Conservation (phyloP, 2,888 invertebrate species). For the Heterodera filipjevi region DNA sequence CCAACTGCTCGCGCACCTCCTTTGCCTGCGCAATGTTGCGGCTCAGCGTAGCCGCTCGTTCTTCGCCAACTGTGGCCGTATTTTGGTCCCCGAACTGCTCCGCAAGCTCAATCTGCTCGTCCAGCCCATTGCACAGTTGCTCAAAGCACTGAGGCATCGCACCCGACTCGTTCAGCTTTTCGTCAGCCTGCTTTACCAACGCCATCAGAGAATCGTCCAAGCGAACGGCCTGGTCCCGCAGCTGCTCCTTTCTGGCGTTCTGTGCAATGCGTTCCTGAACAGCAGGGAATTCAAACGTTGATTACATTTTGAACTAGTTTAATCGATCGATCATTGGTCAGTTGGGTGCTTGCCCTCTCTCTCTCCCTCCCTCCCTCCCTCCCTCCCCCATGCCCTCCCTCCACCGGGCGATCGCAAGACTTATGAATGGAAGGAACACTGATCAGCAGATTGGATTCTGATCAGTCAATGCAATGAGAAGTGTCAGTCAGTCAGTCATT, state of each 20-base stretch:
- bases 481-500: too few relatives aligned
- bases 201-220: slow-evolving; percentile 39
- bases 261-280: slow-evolving; percentile 7
- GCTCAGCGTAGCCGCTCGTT: too few relatives aligned
- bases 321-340: too few relatives aligned
- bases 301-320: background rate
- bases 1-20: slow-evolving; percentile 16
- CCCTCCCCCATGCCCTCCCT: background rate
- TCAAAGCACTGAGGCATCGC: slow-evolving; percentile 41
- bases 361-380: background rate
- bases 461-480: too few relatives aligned
- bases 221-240: slow-evolving; percentile 32
- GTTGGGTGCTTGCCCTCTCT: too few relatives aligned
- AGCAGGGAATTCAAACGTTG: too few relatives aligned
- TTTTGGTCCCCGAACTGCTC: slow-evolving; percentile 31
- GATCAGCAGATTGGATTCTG: too few relatives aligned
- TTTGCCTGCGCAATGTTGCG: slow-evolving; percentile 37
- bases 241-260: slow-evolving; percentile 27
- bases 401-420: background rate
- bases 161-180: slow-evolving; percentile 34
- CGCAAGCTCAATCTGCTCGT: slow-evolving; percentile 27
- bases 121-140: slow-evolving; percentile 20
- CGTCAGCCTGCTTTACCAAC: slow-evolving; percentile 35
- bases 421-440: background rate
- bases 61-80: slow-evolving; percentile 8